Evolutionary conservation across 2,113 vertebrate species (phyloP), one percentile per base, ranked within the genome.

Genomic region (Sebastes fasciatus): DNA sequence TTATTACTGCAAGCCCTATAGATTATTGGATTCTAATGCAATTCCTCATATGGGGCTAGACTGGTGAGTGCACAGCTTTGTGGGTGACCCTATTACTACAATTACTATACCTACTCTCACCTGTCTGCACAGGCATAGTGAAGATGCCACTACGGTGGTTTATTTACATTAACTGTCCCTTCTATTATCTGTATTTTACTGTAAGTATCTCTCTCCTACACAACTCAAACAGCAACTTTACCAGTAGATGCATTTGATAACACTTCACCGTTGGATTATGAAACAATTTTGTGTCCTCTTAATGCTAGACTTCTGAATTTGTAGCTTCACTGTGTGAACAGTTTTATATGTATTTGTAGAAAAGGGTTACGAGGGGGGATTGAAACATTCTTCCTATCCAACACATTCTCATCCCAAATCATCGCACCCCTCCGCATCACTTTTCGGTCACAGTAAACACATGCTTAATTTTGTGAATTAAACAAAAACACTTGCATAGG

Each of bases 21-120:
- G 14, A 8, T 85, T 88, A 85, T 87, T 88, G 64, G 74, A 74
- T 82, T 89, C 6, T 77, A 85, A 80, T 85, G 78, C 58, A 85
- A 74, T 86, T 66, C 60, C 71, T 34, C 7, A 3, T 69, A 74
- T 16, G 45, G 43, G 78, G 14, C 11, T 82, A 8, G n/a, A 63
- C 48, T 54, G 60, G 75, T 66, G 19, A 77, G 52, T 40, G 52
- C 55, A 70, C 74, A 71, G 73, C 83, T 80, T 83, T 82, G 74
- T 89, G 54, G 57, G 63, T 81, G 52, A 87, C 70, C 80, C 49
- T 62, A 77, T 89, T 83, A 85, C 73, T 69, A 40, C 80, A 88
- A 84, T 90, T 80, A 84, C 75, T 74, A n/a, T 60, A 70, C 26
- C 26, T 63, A 58, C 42, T 68, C 45, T 84, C 76, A 58, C 45